These are phyloP conservation scores for Smithornis capensis DNA, from an alignment of 2,113 vertebrate species.

Conservation along the genomic window DNA sequence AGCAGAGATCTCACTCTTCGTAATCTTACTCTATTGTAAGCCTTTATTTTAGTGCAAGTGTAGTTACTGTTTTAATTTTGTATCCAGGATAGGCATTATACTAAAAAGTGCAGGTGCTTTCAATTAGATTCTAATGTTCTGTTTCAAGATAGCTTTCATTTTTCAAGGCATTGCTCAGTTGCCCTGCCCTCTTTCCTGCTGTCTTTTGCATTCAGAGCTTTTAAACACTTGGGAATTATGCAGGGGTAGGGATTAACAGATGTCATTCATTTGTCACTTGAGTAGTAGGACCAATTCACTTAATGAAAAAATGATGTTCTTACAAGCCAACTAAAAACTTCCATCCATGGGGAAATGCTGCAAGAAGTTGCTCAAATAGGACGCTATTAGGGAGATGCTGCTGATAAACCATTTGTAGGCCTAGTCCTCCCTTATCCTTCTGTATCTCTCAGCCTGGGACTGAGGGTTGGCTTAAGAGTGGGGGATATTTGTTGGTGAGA, in stretches of 20 bases:
- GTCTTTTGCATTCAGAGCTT: not conserved
- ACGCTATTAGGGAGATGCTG: not conserved
- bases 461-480: not conserved
- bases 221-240: not conserved
- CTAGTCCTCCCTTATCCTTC: not conserved
- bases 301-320: not conserved
- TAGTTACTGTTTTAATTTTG: not conserved
- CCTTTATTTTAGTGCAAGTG: not conserved
- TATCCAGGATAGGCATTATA: not conserved
- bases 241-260: not conserved
- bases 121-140: not conserved
- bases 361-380: not conserved
- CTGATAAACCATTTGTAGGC: not conserved
- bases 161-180: not conserved
- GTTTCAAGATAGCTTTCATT: slow-evolving; percentile 5
- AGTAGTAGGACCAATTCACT: not conserved
- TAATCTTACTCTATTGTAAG: not conserved
- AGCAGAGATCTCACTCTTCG: not conserved
- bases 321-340: not conserved
- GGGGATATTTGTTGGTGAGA: not conserved
- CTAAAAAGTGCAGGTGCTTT: not conserved
- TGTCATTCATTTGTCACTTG: not conserved
- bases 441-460: not conserved
- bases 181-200: not conserved
- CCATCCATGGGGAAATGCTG: not conserved